Percentiles rank a stretch among this genome's conserved stretches.
Conservation (phyloP, 2,113 vertebrate genomes). For the Psettodes erumei region DNA sequence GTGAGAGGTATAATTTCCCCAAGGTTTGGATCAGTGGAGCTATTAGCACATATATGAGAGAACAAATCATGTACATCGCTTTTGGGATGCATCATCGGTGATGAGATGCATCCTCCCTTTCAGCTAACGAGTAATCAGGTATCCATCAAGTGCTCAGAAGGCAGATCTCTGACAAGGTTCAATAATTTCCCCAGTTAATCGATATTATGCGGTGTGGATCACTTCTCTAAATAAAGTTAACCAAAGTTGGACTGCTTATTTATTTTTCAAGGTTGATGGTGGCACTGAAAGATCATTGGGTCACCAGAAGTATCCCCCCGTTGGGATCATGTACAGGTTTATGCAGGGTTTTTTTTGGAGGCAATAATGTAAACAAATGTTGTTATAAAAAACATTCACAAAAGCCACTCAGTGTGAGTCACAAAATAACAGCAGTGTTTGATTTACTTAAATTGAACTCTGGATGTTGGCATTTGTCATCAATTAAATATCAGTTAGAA, state of each 20-base stretch:
- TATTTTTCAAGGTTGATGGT: neutral
- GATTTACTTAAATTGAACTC: neutral
- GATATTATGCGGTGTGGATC: too few relatives aligned
- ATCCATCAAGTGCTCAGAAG: conserved; percentile 8
- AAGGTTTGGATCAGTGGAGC: conserved; percentile 14
- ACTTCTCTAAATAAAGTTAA: too few relatives aligned
- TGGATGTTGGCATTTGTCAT: neutral
- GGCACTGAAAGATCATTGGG: neutral
- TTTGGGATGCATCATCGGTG: conserved; percentile 11
- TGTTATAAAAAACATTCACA: neutral
- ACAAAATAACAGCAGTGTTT: neutral
- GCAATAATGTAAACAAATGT: neutral
- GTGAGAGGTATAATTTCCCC: neutral
- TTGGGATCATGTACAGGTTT: neutral
- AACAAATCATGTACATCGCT: conserved; percentile 23
- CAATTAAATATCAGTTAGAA: neutral
- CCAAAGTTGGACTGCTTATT: neutral
- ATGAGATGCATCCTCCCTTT: conserved; percentile 13
- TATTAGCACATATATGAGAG: conserved; percentile 13
- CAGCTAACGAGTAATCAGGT: conserved; percentile 3
- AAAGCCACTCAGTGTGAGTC: neutral
- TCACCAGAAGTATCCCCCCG: neutral
- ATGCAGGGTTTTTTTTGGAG: neutral
- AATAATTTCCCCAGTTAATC: neutral
- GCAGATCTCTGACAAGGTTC: neutral